A percentile compares a stretch with the other conserved stretches of the same genome.
phyloP scores from a whole-genome alignment of 2,888 invertebrate genomes.

The Apocheima hispidaria region DNA sequence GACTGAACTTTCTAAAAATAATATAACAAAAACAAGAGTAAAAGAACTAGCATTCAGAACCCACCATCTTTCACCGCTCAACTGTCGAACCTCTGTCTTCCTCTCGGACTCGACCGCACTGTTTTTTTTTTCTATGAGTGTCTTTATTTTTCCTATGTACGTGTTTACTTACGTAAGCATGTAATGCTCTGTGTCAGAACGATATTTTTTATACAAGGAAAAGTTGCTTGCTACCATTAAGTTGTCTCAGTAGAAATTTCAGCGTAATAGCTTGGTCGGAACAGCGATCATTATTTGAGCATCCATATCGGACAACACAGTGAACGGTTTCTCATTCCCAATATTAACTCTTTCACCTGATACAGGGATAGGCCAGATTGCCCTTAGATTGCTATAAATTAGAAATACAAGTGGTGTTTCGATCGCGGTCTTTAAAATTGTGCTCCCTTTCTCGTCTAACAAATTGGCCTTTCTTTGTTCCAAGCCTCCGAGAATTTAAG shows the following conservation, averaged over 20 bases:
- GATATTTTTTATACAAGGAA: conserved; percentile 46
- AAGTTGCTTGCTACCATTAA: conserved; percentile 51
- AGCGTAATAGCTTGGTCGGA: conserved; percentile 54
- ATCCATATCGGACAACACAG: conserved; percentile 62
- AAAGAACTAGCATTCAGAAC: conserved; percentile 80
- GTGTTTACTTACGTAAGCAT: conserved; percentile 41
- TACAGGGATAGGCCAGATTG: conserved; percentile 79
- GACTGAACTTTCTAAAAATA: conserved; percentile 85
- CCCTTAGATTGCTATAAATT: conserved; percentile 83
- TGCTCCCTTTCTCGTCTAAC: conserved; percentile 82
- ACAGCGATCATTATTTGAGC: conserved; percentile 59
- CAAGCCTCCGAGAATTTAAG: conserved; percentile 58
- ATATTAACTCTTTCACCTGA: conserved; percentile 77
- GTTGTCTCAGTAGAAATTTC: conserved; percentile 53
- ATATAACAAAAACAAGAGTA: conserved; percentile 75
- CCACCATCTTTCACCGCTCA: conserved; percentile 82
- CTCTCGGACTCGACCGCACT: conserved; percentile 52
- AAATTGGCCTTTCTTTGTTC: conserved; percentile 83
- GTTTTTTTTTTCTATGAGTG: conserved; percentile 50
- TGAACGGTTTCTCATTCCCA: conserved; percentile 75
- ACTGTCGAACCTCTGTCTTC: conserved; percentile 70
- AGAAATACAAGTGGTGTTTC: conserved; percentile 77
- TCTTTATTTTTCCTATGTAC: conserved; percentile 26
- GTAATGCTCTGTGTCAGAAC: conserved; percentile 20
- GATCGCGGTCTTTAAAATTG: conserved; percentile 80